A percentile compares a stretch with the other conserved stretches of the same genome.
These are phyloP conservation scores for Petrocephalus microphthalmus DNA, from an alignment of 2,113 vertebrate species.

Conservation along the genomic window DNA sequence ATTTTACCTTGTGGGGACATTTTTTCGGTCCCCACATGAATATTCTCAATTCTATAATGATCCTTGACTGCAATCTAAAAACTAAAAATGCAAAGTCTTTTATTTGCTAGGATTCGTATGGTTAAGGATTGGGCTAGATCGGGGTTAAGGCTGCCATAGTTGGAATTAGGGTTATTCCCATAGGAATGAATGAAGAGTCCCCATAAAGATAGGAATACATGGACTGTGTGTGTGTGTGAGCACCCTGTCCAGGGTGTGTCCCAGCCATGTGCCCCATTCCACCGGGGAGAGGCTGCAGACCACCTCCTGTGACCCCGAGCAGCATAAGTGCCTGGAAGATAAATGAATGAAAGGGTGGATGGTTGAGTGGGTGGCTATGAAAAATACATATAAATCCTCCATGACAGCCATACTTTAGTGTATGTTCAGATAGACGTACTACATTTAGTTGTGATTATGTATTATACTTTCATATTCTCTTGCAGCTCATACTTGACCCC, in stretches of 20 bases:
- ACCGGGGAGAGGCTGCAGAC: background rate
- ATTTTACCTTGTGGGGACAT: too few relatives aligned
- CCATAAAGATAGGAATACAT: too few relatives aligned
- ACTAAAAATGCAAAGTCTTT: too few relatives aligned
- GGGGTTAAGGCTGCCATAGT: too few relatives aligned
- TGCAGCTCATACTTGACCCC: slow-evolving; percentile 29
- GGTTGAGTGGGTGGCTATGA: background rate
- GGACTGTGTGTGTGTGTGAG: background rate
- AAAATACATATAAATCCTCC: slow-evolving; percentile 1
- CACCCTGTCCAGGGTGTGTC: background rate
- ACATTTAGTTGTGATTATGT: background rate
- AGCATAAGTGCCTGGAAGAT: background rate
- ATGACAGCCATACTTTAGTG: background rate
- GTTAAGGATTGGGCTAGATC: too few relatives aligned
- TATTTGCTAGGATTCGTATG: too few relatives aligned
- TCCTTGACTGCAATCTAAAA: too few relatives aligned
- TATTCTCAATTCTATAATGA: too few relatives aligned
- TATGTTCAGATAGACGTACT: background rate
- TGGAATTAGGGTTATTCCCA: too few relatives aligned
- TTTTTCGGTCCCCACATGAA: too few relatives aligned
- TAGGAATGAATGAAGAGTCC: too few relatives aligned
- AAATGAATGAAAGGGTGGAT: background rate
- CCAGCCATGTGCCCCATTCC: background rate
- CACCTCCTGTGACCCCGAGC: background rate
- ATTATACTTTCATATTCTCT: background rate